Evolutionary conservation across 2,888 invertebrate genomes (phyloP).

Genomic region (Anoncus sp.): DNA sequence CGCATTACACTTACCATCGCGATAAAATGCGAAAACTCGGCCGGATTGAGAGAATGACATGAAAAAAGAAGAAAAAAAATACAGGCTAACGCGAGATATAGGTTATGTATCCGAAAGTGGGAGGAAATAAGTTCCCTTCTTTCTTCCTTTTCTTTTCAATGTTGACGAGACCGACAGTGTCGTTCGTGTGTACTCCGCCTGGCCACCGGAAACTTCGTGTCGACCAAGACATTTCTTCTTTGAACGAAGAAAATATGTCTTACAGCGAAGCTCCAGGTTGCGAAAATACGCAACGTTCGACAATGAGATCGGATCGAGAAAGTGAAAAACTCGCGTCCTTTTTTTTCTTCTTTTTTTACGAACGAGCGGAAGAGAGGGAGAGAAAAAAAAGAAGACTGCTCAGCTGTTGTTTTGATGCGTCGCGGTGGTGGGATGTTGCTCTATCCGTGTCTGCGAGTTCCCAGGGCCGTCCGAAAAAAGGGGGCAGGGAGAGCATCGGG

Average conservation of each 20-base stretch:
- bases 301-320: background rate
- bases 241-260: background rate
- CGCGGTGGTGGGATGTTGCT: conserved; percentile 38
- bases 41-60: no score
- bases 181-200: no score
- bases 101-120: conserved; percentile 1
- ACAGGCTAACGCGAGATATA: conserved; percentile 1
- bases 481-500: conserved; percentile 13
- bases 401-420: conserved; percentile 54
- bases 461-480: conserved; percentile 42
- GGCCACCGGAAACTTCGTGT: no score
- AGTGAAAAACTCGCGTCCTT: conserved; percentile 19
- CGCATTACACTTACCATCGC: conserved; percentile 26
- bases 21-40: conserved; percentile 34
- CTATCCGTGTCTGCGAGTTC: conserved; percentile 31
- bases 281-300: background rate
- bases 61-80: background rate
- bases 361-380: conserved; percentile 5
- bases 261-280: background rate
- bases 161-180: no score
- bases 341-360: conserved; percentile 1
- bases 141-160: no score
- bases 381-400: conserved; percentile 14
- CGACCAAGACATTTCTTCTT: no score
- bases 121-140: background rate